Evolutionary conservation across 2,797 vertebrate genomes (phyloP).

Genomic region (Crax fasciolata): DNA sequence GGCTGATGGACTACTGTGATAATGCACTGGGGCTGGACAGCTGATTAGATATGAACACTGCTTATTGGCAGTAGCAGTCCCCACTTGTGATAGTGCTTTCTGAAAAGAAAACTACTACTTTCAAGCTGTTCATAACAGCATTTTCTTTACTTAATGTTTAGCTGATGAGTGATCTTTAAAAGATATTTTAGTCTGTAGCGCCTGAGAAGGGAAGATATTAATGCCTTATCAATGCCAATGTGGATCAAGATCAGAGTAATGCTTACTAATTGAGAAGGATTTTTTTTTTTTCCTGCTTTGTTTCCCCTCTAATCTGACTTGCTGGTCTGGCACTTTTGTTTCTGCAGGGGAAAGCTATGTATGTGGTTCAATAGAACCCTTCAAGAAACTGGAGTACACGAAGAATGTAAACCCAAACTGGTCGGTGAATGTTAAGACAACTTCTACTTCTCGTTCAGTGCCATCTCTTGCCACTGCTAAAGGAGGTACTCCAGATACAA

Average conservation of each 20-base stretch:
- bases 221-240: neutral
- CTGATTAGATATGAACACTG: neutral
- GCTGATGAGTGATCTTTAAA: neutral
- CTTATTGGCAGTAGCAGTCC: neutral
- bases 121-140: neutral
- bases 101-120: neutral
- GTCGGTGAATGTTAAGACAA: slow-evolving; percentile 91
- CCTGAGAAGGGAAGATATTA: neutral
- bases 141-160: neutral
- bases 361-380: slow-evolving; percentile 96
- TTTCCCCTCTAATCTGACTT: neutral
- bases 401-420: slow-evolving; percentile 99
- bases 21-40: neutral
- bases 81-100: neutral
- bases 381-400: slow-evolving; percentile 95
- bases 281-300: neutral
- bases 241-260: neutral
- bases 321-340: slow-evolving; percentile 6
- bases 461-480: slow-evolving; percentile 90
- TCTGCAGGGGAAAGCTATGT: slow-evolving; percentile 94
- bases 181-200: neutral
- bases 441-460: slow-evolving; percentile 83
- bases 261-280: neutral
- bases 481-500: slow-evolving; percentile 85
- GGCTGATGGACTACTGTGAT: neutral